phyloP scores from a whole-genome alignment of 1,140 invertebrate species.

The Popillia japonica region DNA sequence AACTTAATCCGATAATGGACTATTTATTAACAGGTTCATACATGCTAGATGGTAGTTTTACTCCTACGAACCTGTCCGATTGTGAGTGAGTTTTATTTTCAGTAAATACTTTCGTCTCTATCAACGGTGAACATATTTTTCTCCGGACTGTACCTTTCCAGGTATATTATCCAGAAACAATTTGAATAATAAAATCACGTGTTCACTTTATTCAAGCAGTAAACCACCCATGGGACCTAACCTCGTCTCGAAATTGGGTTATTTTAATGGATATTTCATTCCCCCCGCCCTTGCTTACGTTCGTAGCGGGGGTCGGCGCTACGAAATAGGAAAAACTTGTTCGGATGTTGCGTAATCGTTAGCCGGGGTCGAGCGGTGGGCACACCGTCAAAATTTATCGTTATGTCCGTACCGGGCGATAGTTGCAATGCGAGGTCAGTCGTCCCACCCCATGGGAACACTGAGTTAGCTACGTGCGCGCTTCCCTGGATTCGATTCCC shows the following conservation, averaged over 20 bases:
- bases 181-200: constrained; percentile 6
- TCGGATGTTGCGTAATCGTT: constrained; percentile 50
- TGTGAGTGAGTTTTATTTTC: too few relatives aligned
- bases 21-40: neutral
- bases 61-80: too few relatives aligned
- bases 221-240: neutral
- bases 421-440: constrained; percentile 47
- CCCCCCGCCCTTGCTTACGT: constrained; percentile 41
- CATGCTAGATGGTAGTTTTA: neutral
- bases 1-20: constrained; percentile 28
- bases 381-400: constrained; percentile 53
- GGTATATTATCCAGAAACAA: neutral
- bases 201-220: neutral
- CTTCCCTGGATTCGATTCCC: constrained; percentile 48
- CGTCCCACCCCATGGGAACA: constrained; percentile 50
- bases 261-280: constrained; percentile 45
- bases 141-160: neutral
- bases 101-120: neutral
- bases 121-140: neutral
- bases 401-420: constrained; percentile 52
- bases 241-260: constrained; percentile 22
- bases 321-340: constrained; percentile 45
- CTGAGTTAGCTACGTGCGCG: constrained; percentile 59
- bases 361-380: constrained; percentile 42
- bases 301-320: neutral